Base-by-base conservation (phyloP, 2,888 invertebrate genomes). In the Drosophila paracracens region DNA sequence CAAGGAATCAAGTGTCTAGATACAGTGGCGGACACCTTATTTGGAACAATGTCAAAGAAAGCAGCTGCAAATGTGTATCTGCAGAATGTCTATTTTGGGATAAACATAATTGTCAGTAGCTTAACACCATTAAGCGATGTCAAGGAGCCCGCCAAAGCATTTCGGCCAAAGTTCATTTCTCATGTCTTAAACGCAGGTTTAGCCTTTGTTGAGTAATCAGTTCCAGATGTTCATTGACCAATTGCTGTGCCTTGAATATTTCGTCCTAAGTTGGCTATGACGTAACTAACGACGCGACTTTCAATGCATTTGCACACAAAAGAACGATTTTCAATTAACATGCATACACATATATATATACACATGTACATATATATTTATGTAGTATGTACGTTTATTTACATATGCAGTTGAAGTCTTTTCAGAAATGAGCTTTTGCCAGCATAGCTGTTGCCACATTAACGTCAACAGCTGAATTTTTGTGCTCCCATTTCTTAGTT, bases 401-500 rank as follows among this genome's bases (percentile, higher is more conserved):
- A 16, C 53, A 27, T 57, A 59, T 66, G 59, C 56, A 33, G 18
- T 35, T 50, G 25, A 21, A 29, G 40, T 54, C 67, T 62, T 57
- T 79, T 66, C 48, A 48, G 56, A 38, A 57, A 63, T 67, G 48
- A 58, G 76, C 29, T 76, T 58, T 63, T 71, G 65, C 46, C 69
- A 54, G 68, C 63, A 63, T 71, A 60, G 78, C 71, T 78, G 71
- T 74, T 79, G 76, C 63, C 76, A 82, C 82, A 84, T 82, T 84
- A 84, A 82, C 80, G 70, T 84, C 82, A 76, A 36, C 81, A 80
- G 69, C 70, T 82, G 76, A 63, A 67, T 38, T 73, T 83, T 69
- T 67, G 56, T 72, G 62, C 52, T 70, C 77, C 80, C 77, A 82
- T 85, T 85, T 82, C 74, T 82, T 79, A 71, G 82, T 82, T 84